These are phyloP conservation scores for Leptinotarsa lineolata DNA, from an alignment of 1,140 invertebrate genomes.

Conservation along the genomic window DNA sequence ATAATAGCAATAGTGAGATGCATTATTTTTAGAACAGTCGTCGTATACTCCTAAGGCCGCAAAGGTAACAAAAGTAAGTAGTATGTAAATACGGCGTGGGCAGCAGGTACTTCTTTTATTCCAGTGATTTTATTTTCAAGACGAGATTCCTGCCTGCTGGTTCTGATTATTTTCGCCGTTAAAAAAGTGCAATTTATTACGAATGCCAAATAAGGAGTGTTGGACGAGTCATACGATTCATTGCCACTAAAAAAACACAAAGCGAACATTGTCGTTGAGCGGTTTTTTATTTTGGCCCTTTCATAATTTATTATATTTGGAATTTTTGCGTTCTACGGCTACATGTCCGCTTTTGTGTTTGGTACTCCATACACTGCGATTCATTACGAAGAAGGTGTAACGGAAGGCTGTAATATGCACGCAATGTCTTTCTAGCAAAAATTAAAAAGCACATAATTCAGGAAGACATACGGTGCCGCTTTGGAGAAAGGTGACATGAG, in stretches of 20 bases:
- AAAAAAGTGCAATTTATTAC: slow-evolving; percentile 35
- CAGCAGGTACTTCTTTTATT: slow-evolving; percentile 16
- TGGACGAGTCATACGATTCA: slow-evolving; percentile 34
- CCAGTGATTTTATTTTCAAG: slow-evolving; percentile 31
- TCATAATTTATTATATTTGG: slow-evolving; percentile 65
- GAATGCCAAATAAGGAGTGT: slow-evolving; percentile 34
- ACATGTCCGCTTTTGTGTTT: slow-evolving; percentile 24
- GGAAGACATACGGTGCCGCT: background rate
- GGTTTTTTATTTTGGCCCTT: slow-evolving; percentile 41
- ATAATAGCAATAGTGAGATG: too few species aligned
- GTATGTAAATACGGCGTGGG: slow-evolving; percentile 30
- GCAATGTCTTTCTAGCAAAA: slow-evolving; percentile 21
- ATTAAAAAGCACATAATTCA: background rate
- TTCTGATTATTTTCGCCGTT: slow-evolving; percentile 35
- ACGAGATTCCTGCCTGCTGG: slow-evolving; percentile 32
- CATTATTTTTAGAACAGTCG: too few species aligned
- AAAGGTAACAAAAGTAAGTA: slow-evolving; percentile 20
- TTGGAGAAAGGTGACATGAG: background rate
- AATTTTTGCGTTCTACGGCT: slow-evolving; percentile 18
- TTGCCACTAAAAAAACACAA: slow-evolving; percentile 35
- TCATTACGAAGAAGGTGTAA: slow-evolving; percentile 17
- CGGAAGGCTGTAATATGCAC: slow-evolving; percentile 1
- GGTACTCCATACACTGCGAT: slow-evolving; percentile 19
- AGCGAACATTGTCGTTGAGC: slow-evolving; percentile 27
- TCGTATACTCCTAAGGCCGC: background rate